Evolutionary conservation across 2,888 invertebrate genomes (phyloP).

Genomic region (Metacarcinus magister): DNA sequence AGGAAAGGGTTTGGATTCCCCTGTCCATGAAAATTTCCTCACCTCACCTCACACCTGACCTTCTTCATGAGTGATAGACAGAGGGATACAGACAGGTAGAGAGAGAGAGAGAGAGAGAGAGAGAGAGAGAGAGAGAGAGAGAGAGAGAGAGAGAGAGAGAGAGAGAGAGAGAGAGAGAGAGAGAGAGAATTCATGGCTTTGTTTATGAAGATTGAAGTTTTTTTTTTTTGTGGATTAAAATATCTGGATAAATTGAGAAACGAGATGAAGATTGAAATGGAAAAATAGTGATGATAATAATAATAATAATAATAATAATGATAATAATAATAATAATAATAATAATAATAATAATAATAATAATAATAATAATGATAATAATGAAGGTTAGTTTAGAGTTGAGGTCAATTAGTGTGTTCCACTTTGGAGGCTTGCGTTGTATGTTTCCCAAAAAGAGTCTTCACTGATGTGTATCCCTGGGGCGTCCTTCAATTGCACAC

Average conservation of each 20-base stretch:
- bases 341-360: background rate
- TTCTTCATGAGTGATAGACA: background rate
- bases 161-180: conserved; percentile 51
- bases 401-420: too few relatives aligned
- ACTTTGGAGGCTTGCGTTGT: too few relatives aligned
- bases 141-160: conserved; percentile 53
- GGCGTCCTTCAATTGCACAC: background rate
- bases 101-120: background rate
- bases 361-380: conserved; percentile 21
- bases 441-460: background rate
- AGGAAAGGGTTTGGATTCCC: too few relatives aligned
- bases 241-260: too few relatives aligned
- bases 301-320: too few relatives aligned
- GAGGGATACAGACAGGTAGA: background rate
- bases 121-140: conserved; percentile 37
- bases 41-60: too few relatives aligned
- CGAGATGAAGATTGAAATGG: too few relatives aligned
- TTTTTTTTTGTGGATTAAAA: too few relatives aligned
- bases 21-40: too few relatives aligned
- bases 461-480: background rate
- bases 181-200: background rate
- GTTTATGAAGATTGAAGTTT: background rate
- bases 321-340: too few relatives aligned
- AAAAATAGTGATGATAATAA: too few relatives aligned
- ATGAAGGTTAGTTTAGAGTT: background rate